Percentiles rank a stretch among this genome's conserved stretches.
Conservation (phyloP, 2,797 vertebrate genomes). For the Scarus forsteni region DNA sequence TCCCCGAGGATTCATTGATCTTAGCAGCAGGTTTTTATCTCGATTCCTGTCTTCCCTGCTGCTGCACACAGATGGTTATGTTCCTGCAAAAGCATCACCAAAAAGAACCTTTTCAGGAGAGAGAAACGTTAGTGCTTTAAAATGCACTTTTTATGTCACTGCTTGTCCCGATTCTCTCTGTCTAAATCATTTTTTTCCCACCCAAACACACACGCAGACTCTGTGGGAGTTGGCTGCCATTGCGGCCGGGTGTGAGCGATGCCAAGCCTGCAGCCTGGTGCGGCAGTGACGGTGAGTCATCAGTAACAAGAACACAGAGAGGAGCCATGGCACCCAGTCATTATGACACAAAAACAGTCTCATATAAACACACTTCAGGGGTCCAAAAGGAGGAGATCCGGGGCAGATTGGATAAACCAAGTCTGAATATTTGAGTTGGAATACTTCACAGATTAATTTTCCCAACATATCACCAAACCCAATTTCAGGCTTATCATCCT, state of each 20-base stretch:
- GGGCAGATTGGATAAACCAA: slow-evolving; percentile 50
- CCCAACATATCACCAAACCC: background rate
- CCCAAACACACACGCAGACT: slow-evolving; percentile 8
- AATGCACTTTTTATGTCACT: slow-evolving; percentile 17
- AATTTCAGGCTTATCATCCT: too few relatives aligned
- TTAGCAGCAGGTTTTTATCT: slow-evolving; percentile 68
- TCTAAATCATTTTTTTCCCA: slow-evolving; percentile 5
- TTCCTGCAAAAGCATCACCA: slow-evolving; percentile 28
- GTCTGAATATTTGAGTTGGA: slow-evolving; percentile 20
- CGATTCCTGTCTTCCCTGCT: slow-evolving; percentile 61
- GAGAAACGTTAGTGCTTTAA: slow-evolving; percentile 2
- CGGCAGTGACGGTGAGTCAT: slow-evolving; percentile 69
- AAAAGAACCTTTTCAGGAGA: slow-evolving; percentile 33
- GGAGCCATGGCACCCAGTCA: slow-evolving; percentile 54
- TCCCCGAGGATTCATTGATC: slow-evolving; percentile 72
- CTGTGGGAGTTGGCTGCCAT: slow-evolving; percentile 66
- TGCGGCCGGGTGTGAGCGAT: slow-evolving; percentile 53
- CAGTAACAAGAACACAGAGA: slow-evolving; percentile 68
- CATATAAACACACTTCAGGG: slow-evolving; percentile 10
- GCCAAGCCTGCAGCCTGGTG: slow-evolving; percentile 73
- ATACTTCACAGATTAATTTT: slow-evolving; percentile 9
- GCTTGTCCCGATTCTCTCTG: background rate
- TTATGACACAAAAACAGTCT: slow-evolving; percentile 27
- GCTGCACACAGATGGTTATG: slow-evolving; percentile 60
- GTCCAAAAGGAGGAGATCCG: slow-evolving; percentile 43